Base-by-base conservation (phyloP, 2,113 vertebrate genomes). In the Xenopus borealis region DNA sequence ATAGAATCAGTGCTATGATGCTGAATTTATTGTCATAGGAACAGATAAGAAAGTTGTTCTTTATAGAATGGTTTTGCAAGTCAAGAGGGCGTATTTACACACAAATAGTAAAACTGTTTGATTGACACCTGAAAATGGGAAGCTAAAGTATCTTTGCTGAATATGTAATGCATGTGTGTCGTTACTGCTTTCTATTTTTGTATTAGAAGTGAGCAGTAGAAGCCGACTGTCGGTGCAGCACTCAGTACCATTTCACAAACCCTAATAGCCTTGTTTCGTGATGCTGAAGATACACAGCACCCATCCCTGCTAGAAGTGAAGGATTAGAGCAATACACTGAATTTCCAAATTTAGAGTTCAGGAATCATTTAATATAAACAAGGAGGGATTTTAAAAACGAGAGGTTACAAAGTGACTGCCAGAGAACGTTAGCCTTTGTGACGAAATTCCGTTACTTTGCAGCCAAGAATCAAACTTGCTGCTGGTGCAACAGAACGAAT, bases 341-440 rank as follows among this genome's bases (percentile, higher is more conserved):
- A 88, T 83, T 89, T 92, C 92, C 89, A 92, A 93, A 92, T 92
- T 91, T 92, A 94, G 94, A 93, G 86, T 71, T n/a, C 81, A 90
- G 86, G 90, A 85, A 91, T 91, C 52, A 67, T 83, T 84, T 88
- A 83, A 45, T 85, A 78, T 97, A 97, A 98, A 98, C 95, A 96
- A 82, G 81, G 82, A 71, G 80, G 73, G 83, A 85, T 83, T 85
- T 85, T 80, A 83, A 83, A 81, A 88, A 69, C 1, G 86, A 91
- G 90, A 93, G 90, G 87, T 62, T 72, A 75, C 81, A 66, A 63
- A 82, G 84, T 87, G 88, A 82, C 83, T 86, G 88, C 86, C 79
- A 88, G 85, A 88, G 88, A 83, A 81, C 80, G 72, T 81, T 82
- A 80, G 82, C 86, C 82, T 86, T 79, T 86, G 88, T 87, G 88